Evolutionary conservation across 64 coral and sea anemone genomes (phyloP).

Genomic region (Stylophora pistillata): DNA sequence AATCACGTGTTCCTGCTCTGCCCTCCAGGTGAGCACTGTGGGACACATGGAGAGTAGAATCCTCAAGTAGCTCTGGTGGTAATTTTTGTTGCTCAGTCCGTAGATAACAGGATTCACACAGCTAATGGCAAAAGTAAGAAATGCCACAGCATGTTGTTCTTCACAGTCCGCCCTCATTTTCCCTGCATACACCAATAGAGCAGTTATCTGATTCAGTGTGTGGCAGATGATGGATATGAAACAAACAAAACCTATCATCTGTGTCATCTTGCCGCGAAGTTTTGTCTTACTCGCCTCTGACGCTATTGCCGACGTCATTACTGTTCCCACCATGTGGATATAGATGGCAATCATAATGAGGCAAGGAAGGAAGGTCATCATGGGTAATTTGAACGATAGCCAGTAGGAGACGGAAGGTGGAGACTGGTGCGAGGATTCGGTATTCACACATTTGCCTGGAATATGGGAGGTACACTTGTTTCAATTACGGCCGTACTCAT

Average conservation of each 20-base stretch:
- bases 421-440: not conserved
- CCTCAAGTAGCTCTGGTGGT: not conserved
- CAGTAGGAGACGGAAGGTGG: not conserved
- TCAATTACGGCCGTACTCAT: not conserved
- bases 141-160: not conserved
- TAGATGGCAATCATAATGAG: constrained; percentile 8
- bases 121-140: constrained; percentile 10
- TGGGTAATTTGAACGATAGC: constrained; percentile 7
- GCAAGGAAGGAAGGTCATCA: constrained; percentile 7
- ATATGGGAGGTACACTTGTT: not conserved
- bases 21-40: not conserved
- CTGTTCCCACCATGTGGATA: constrained; percentile 7
- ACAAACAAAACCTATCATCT: not conserved
- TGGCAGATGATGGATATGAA: not conserved
- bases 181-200: constrained; percentile 8
- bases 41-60: not conserved
- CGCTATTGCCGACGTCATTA: not conserved
- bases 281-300: constrained; percentile 33
- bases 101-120: constrained; percentile 36
- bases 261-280: constrained; percentile 41
- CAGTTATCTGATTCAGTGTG: constrained; percentile 23
- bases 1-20: too few species aligned
- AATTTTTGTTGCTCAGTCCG: constrained; percentile 22
- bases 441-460: constrained; percentile 1
- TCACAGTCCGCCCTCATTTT: not conserved